Base-by-base conservation (phyloP, 2,888 invertebrate species). In the Campoplex capitator region DNA sequence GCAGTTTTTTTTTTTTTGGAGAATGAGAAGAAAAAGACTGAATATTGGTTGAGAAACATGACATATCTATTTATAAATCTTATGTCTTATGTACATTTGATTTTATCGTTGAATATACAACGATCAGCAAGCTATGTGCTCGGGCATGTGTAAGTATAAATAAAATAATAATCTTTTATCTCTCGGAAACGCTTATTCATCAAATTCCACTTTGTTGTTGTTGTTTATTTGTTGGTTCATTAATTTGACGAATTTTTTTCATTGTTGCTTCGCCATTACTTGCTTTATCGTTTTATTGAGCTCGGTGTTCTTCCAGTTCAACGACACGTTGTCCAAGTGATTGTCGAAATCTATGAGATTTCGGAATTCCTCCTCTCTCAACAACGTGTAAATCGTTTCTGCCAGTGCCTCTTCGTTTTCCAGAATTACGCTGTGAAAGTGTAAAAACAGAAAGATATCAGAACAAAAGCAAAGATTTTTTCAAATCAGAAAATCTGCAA, bases 301-400 rank as follows among this genome's bases (percentile, higher is more conserved):
- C 83, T 96, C 95, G 7, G 95, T 93, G 95, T 99, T 99, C 91
- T 96, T 97, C 98, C 99, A 99, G 94, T 99, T 99, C 87, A 97
- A 95, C 32, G 96, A 95, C 56, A 98, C 96, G 94, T 99, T 97
- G 94, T 99, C 99, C 88, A 99, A 95, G 95, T 99, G 99, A 95
- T 99, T 99, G 95, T 99, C 99, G 94, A 99, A 99, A 95, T 99
- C 99, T 16, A 97, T 95, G n/a, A 99, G 95, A 90, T 97, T 96
- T 85, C 97, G 96, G 94, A 97, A 97, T 0, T 97, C 96, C 71
- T 97, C 96, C 48, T 96, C 95, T 91, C 97, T 97, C 62, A 99
- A 94, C 71, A 99, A 95, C 48, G 96, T 95, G 0, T 97, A 96
- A 6, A 97, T 96, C 0, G 96, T 95, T 86, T 97, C 96, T 62